These are phyloP conservation scores for Procambarus virginalis DNA, from an alignment of 1,140 invertebrate genomes.

Conservation along the genomic window DNA sequence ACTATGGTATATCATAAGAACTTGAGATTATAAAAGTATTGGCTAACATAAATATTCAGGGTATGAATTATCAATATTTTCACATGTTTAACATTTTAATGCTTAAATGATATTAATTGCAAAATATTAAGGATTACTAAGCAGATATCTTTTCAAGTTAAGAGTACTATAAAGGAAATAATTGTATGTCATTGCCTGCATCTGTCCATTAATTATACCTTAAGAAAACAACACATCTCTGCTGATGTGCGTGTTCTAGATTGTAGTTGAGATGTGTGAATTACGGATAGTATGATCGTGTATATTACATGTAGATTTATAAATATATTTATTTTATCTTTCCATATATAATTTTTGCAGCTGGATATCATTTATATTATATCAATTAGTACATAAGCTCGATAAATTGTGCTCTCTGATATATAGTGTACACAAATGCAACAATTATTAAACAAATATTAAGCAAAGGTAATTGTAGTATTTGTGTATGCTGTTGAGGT, in stretches of 20 bases:
- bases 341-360: conserved; percentile 41
- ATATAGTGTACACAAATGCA: conserved; percentile 12
- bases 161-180: background rate
- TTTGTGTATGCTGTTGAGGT: conserved; percentile 29
- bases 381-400: conserved; percentile 17
- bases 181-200: conserved; percentile 41
- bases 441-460: conserved; percentile 6
- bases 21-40: background rate
- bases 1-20: background rate
- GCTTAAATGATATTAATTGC: background rate
- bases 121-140: background rate
- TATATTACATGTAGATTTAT: conserved; percentile 54
- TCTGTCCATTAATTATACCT: conserved; percentile 57
- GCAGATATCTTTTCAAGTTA: background rate
- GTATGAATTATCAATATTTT: background rate
- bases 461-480: conserved; percentile 5
- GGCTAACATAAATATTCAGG: background rate
- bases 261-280: conserved; percentile 40
- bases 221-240: conserved; percentile 28
- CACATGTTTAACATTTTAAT: background rate
- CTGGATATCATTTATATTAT: conserved; percentile 27
- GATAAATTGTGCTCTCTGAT: conserved; percentile 15
- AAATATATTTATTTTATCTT: conserved; percentile 60
- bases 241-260: conserved; percentile 38
- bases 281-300: conserved; percentile 37